Evolutionary conservation across 2,888 invertebrate species (phyloP).

Genomic region (Chrysolina haemoptera): DNA sequence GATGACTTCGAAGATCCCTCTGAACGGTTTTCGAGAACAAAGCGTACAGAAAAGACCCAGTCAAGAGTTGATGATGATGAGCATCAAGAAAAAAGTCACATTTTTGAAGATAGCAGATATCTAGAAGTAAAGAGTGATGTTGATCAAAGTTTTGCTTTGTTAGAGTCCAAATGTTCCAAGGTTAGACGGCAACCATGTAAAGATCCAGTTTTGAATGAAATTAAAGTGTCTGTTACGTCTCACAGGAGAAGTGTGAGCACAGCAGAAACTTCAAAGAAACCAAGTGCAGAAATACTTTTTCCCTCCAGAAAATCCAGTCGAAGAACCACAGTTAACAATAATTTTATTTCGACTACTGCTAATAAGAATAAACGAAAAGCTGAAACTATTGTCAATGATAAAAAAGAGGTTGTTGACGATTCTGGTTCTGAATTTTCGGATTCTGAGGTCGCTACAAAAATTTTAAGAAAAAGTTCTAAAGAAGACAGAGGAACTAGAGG

Average conservation of each 20-base stretch:
- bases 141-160: constrained; percentile 48
- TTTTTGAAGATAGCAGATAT: constrained; percentile 17
- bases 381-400: neutral
- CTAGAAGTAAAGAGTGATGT: constrained; percentile 33
- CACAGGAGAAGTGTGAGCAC: constrained; percentile 49
- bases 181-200: constrained; percentile 43
- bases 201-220: constrained; percentile 35
- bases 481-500: neutral
- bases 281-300: constrained; percentile 2
- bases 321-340: constrained; percentile 30
- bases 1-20: constrained; percentile 11
- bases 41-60: neutral
- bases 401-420: constrained; percentile 10
- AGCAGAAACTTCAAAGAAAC: constrained; percentile 31
- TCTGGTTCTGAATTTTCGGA: constrained; percentile 29
- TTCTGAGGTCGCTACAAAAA: constrained; percentile 6
- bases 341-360: neutral
- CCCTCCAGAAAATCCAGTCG: constrained; percentile 24
- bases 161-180: constrained; percentile 51
- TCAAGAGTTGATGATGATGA: constrained; percentile 14
- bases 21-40: neutral
- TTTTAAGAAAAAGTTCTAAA: neutral
- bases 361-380: constrained; percentile 10
- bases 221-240: constrained; percentile 49
- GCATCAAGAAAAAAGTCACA: constrained; percentile 19